These are phyloP conservation scores for Athalia circularis DNA, from an alignment of 2,888 invertebrate species.

Conservation along the genomic window DNA sequence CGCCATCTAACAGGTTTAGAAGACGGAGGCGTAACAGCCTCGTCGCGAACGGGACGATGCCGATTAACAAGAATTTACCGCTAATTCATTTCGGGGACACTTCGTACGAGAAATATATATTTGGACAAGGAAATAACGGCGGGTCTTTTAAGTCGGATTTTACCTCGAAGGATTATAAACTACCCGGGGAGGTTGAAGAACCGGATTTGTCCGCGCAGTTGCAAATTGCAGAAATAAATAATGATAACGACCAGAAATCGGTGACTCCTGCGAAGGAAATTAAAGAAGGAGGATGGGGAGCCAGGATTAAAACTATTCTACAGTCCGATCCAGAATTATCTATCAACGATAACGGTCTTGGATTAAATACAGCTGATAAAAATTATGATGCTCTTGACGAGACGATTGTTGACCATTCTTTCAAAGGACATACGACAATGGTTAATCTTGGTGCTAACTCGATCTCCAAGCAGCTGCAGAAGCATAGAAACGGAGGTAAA, in stretches of 20 bases:
- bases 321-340: constrained; percentile 23
- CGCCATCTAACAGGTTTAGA: constrained; percentile 88
- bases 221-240: no score
- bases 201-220: background rate
- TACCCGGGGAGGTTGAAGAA: background rate
- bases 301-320: constrained; percentile 43
- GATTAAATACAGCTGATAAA: constrained; percentile 28
- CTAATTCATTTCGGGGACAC: constrained; percentile 82
- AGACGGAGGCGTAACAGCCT: constrained; percentile 79
- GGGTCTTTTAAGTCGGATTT: background rate
- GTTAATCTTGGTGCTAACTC: constrained; percentile 58
- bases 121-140: constrained; percentile 57
- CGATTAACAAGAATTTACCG: constrained; percentile 73
- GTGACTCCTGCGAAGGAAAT: background rate
- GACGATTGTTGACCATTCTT: constrained; percentile 50
- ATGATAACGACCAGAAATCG: background rate
- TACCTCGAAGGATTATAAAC: background rate
- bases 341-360: background rate
- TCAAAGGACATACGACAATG: constrained; percentile 61
- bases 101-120: constrained; percentile 73
- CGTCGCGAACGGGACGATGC: constrained; percentile 64
- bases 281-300: constrained; percentile 41
- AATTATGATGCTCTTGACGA: constrained; percentile 25
- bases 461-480: constrained; percentile 21
- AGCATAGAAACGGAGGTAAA: constrained; percentile 46